Base-by-base conservation (phyloP, 2,888 invertebrate species). In the Chirona hameri region DNA sequence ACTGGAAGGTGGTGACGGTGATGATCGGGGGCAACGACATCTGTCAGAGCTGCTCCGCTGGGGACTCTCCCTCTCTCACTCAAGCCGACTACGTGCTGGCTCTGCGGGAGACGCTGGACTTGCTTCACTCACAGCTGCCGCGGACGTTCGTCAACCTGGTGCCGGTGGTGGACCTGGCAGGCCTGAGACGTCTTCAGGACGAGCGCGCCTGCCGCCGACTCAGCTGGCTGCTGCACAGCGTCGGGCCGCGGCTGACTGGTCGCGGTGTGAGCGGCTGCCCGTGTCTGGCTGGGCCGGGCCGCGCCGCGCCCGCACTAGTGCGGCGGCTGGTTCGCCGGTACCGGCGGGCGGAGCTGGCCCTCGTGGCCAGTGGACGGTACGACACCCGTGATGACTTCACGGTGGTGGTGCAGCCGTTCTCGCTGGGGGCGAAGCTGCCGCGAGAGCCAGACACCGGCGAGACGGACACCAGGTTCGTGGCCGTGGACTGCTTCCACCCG, bases 11-110 rank as follows among this genome's bases (percentile, higher is more conserved):
- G 81, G 87, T 92, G 15, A 93, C 94, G 0, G 89, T 94, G 81
- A 91, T 93, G 87, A 92, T 93, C 85, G 93, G 93, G 0, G 93
- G 93, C 84, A 93, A 93, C 87, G 93, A 93, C 87, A 90, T 93
- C 80, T 93, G 93, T 86, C 93, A 93, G 0, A 92, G 46, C 18
- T 39, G 39, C 5, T 81, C 81, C 31, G 27, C 48, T 1, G 27
- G 83, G 24, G 55, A 55, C 76, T 7, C 52, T 7, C 7, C 52
- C 10, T 7, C 52, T 14, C 10, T 14, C 7, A 24, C 39, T 10
- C 69, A 65, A n/a, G 27, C 55, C 72, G 57, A n/a, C 5, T 27
- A 81, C 29, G 46, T 27, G 10, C 5, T 10, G 18, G 27, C 92
- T 84, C 86, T 92, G 85, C 46, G 90, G 0, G 85, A 88, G 82